Evolutionary conservation across 2,888 invertebrate genomes (phyloP), one percentile per base, ranked within the genome.

Genomic region (Eilema sororculum): DNA sequence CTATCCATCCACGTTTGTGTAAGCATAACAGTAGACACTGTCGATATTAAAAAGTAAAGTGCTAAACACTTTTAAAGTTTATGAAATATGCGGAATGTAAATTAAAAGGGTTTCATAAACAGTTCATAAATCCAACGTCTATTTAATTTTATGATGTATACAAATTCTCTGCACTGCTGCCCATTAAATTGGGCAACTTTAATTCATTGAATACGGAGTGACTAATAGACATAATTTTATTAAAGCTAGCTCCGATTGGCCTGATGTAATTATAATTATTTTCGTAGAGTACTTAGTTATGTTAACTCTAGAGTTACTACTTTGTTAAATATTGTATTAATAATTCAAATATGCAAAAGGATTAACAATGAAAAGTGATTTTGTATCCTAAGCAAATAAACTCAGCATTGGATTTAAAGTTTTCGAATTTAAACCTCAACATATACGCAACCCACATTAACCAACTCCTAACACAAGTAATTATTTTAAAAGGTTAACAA

Each of bases 31-130:
- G 16, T 41, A n/a, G 41, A 57, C 22, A 25, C 37, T 63, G 24
- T 25, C 9, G 24, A 56, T 65, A 24, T n/a, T 30, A 33, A 65
- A 41, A 57, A 33, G 13, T 66, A 41, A 41, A 59, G 20, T 22
- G 25, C n/a, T 3, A 25, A 66, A 22, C 37, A 65, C 22, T 65
- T 41, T 25, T 25, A 41, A 28, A 41, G 25, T 25, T 69, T 28
- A 60, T 60, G 60, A 65, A 65, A 69, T 33, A 59, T 46, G 4
- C 33, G 13, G 13, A n/a, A 37, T 61, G 28, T 59, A 65, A 65
- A 65, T 69, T 61, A 61, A 60, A 65, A 33, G 25, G 16, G 25
- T 69, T 69, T 69, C 65, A 56, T 65, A 61, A 69, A 65, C 65
- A 69, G 56, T 20, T 69, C 65, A 46, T 69, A 69, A 64, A 65